These are phyloP conservation scores for Pseudeuparius sepicola DNA, from an alignment of 2,888 invertebrate genomes.

Conservation along the genomic window DNA sequence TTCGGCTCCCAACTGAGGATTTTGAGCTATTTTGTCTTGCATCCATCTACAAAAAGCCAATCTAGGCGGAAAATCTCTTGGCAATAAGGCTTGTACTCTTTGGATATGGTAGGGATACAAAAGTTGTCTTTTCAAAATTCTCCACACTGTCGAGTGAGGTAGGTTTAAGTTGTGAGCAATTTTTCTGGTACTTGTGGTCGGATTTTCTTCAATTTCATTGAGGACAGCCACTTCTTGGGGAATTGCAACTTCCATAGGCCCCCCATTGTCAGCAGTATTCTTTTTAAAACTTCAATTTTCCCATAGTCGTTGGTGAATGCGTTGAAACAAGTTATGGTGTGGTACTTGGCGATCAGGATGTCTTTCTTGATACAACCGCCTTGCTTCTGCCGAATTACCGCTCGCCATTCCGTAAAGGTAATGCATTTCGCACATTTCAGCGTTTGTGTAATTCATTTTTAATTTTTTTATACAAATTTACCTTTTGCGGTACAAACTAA, in stretches of 20 bases:
- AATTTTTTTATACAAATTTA: no score
- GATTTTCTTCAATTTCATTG: constrained; percentile 8
- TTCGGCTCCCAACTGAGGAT: constrained; percentile 4
- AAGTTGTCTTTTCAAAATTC: constrained; percentile 4
- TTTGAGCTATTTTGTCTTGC: constrained; percentile 2
- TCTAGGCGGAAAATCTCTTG: constrained; percentile 6
- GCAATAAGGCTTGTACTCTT: constrained; percentile 7
- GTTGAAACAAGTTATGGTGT: no score
- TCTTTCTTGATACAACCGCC: no score
- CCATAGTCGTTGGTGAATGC: constrained; percentile 1
- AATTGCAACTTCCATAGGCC: constrained; percentile 4
- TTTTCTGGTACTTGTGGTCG: no score
- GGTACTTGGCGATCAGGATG: no score
- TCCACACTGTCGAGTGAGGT: constrained; percentile 9
- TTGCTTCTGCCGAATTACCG: no score
- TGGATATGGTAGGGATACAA: constrained; percentile 10
- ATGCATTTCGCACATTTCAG: no score
- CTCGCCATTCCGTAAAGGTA: no score
- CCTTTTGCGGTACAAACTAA: no score
- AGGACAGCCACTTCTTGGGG: constrained; percentile 11
- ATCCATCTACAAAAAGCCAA: constrained; percentile 4
- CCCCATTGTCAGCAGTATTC: constrained; percentile 4
- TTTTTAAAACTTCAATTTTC: constrained; percentile 10
- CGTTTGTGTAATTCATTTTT: no score
- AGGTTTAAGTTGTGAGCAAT: constrained; percentile 8